Evolutionary conservation across 2,797 vertebrate species (phyloP).

Genomic region (Kryptopterus vitreolus): DNA sequence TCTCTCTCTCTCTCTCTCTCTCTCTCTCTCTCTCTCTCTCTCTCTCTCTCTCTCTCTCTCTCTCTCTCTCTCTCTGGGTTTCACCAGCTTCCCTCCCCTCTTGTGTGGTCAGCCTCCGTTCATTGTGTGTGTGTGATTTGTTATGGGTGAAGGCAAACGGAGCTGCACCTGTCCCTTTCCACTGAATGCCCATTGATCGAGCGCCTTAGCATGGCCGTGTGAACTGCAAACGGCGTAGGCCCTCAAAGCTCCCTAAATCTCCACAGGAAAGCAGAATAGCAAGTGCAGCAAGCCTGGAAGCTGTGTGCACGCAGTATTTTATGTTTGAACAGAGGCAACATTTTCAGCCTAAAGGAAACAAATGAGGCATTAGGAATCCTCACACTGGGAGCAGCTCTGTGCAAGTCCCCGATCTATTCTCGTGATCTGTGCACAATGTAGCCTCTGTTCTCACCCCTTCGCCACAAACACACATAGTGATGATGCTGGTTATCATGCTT

Average conservation of each 20-base stretch:
- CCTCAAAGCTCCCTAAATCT: slow-evolving; percentile 52
- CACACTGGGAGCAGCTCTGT: slow-evolving; percentile 49
- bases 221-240: slow-evolving; percentile 24
- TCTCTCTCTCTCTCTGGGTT: background rate
- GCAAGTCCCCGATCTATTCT: slow-evolving; percentile 48
- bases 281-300: slow-evolving; percentile 35
- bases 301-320: slow-evolving; percentile 35
- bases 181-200: slow-evolving; percentile 50
- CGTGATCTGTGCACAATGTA: slow-evolving; percentile 50
- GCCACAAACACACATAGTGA: slow-evolving; percentile 22
- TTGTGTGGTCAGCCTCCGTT: slow-evolving; percentile 52
- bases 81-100: slow-evolving; percentile 27
- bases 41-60: slow-evolving; percentile 9
- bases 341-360: slow-evolving; percentile 40
- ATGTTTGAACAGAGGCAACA: slow-evolving; percentile 12
- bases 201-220: slow-evolving; percentile 32
- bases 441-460: slow-evolving; percentile 45
- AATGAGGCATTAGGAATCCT: slow-evolving; percentile 28
- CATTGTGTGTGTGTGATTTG: slow-evolving; percentile 58
- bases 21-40: background rate
- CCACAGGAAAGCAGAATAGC: slow-evolving; percentile 41
- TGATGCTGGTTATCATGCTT: slow-evolving; percentile 50
- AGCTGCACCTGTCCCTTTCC: slow-evolving; percentile 57
- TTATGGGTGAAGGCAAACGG: slow-evolving; percentile 44
- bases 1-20: background rate